Conservation (phyloP, 2,888 invertebrate species). For the Lithophane semibrunnea region DNA sequence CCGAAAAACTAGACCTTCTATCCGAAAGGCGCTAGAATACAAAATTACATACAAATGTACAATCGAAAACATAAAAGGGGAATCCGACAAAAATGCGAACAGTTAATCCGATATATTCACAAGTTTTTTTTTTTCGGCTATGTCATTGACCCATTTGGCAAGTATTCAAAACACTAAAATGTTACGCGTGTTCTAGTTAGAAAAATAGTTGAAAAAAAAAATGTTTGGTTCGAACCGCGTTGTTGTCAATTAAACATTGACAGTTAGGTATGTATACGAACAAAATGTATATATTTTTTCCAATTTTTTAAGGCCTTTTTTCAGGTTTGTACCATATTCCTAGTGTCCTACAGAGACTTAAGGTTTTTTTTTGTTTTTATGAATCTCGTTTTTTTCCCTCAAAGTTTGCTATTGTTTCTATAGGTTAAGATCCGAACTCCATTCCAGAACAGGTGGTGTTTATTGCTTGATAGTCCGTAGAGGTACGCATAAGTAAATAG, state of each 20-base stretch:
- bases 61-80: slow-evolving; percentile 40
- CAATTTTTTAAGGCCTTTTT: too few relatives aligned
- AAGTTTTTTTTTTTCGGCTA: slow-evolving; percentile 66
- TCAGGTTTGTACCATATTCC: not conserved
- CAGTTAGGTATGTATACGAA: not conserved
- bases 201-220: slow-evolving; percentile 62
- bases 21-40: slow-evolving; percentile 35
- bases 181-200: slow-evolving; percentile 72
- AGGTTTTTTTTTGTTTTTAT: not conserved
- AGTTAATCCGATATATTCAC: slow-evolving; percentile 69
- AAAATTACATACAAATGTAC: slow-evolving; percentile 35
- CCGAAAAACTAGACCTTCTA: slow-evolving; percentile 29
- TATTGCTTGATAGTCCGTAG: not conserved
- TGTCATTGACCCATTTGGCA: slow-evolving; percentile 84
- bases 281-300: not conserved
- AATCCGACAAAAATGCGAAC: slow-evolving; percentile 52
- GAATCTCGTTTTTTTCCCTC: not conserved
- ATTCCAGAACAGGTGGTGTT: not conserved
- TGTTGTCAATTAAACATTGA: slow-evolving; percentile 53
- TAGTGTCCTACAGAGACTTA: not conserved
- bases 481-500: slow-evolving; percentile 21
- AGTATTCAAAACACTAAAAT: slow-evolving; percentile 72
- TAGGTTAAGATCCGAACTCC: not conserved
- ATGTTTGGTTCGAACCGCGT: slow-evolving; percentile 34
- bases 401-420: not conserved